These are phyloP conservation scores for Nyleta sp. DNA, from an alignment of 2,888 invertebrate species.

Conservation along the genomic window DNA sequence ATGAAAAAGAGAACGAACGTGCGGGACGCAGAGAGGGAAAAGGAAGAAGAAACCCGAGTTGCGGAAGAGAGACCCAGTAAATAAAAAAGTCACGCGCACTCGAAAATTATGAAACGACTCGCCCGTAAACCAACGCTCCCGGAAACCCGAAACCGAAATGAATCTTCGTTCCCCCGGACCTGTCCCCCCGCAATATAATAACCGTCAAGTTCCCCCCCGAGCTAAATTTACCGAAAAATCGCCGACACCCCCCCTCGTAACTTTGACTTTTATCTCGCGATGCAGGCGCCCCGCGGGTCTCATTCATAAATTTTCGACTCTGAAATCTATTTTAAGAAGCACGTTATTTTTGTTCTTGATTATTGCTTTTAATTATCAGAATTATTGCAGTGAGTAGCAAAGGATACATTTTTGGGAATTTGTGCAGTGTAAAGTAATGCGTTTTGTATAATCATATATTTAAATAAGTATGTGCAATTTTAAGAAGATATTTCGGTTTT, in stretches of 20 bases:
- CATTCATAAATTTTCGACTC: constrained; percentile 50
- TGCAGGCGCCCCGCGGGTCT: constrained; percentile 22
- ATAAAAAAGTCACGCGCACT: constrained; percentile 45
- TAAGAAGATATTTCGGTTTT: too few relatives aligned
- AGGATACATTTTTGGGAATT: too few relatives aligned
- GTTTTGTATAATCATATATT: too few relatives aligned
- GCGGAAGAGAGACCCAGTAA: constrained; percentile 51
- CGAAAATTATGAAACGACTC: constrained; percentile 51
- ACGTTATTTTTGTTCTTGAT: too few relatives aligned
- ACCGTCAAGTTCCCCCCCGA: constrained; percentile 13
- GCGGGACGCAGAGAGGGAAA: constrained; percentile 43
- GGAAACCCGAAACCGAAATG: constrained; percentile 43
- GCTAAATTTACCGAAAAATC: constrained; percentile 27
- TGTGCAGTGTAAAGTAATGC: too few relatives aligned
- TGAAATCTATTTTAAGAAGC: constrained; percentile 48
- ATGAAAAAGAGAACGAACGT: constrained; percentile 64
- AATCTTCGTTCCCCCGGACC: constrained; percentile 12
- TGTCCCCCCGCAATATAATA: constrained; percentile 16
- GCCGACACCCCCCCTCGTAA: constrained; percentile 29
- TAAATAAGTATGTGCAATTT: too few relatives aligned
- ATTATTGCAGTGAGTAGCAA: too few relatives aligned
- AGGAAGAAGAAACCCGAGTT: constrained; percentile 47
- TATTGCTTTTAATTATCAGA: too few relatives aligned
- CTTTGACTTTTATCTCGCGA: constrained; percentile 34
- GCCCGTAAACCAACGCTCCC: constrained; percentile 38